Conservation (phyloP, 2,113 vertebrate genomes). For the Sarotherodon lohbergeri region DNA sequence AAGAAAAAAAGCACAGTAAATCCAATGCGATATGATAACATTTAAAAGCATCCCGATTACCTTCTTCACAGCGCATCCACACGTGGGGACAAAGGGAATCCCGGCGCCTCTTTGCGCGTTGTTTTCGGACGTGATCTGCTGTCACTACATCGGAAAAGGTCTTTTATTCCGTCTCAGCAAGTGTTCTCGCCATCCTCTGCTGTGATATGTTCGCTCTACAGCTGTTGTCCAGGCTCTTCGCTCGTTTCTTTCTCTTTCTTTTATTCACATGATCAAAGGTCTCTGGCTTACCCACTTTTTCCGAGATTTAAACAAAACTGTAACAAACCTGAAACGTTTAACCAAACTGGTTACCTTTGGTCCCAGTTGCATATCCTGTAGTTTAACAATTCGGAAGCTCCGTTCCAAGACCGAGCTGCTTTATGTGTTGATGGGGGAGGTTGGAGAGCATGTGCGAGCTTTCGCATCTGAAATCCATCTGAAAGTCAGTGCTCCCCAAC, state of each 20-base stretch:
- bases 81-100: slow-evolving; percentile 70
- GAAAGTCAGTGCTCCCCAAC: slow-evolving; percentile 22
- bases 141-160: not conserved
- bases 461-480: not conserved
- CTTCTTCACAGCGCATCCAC: slow-evolving; percentile 18
- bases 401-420: not conserved
- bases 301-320: not conserved
- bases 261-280: not conserved
- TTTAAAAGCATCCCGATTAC: not conserved
- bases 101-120: slow-evolving; percentile 1
- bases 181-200: not conserved
- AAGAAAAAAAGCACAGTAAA: not conserved
- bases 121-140: not conserved
- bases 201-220: not conserved
- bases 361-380: not conserved
- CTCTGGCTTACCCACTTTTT: slow-evolving; percentile 3
- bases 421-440: not conserved
- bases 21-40: not conserved
- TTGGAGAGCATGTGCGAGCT: not conserved
- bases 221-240: not conserved
- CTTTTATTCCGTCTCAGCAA: not conserved
- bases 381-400: not conserved
- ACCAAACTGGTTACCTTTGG: not conserved
- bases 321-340: not conserved
- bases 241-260: not conserved